Conservation (phyloP, 2,113 vertebrate species). For the Rhynchopsitta pachyrhyncha region DNA sequence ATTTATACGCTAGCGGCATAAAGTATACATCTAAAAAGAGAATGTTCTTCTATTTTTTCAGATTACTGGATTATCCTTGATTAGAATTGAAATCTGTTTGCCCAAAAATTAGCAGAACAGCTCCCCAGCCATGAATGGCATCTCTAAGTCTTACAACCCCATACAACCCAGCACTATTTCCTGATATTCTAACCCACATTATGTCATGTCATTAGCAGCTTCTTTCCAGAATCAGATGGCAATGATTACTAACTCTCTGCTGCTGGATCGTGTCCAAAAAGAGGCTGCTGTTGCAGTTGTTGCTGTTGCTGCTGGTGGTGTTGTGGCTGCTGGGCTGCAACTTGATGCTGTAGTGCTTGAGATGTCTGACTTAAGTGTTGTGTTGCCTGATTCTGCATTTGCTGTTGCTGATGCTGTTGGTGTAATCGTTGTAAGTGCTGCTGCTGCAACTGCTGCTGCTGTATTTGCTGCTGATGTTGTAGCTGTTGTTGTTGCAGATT, state of each 20-base stretch:
- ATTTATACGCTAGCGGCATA: background rate
- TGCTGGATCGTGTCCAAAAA: slow-evolving; percentile 91
- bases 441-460: slow-evolving; percentile 80
- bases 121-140: background rate
- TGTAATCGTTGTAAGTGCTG: slow-evolving; percentile 74
- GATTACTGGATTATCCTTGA: background rate
- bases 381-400: slow-evolving; percentile 70
- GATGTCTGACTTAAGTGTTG: slow-evolving; percentile 65
- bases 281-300: slow-evolving; percentile 77
- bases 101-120: background rate
- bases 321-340: slow-evolving; percentile 75
- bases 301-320: slow-evolving; percentile 69
- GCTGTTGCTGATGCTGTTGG: slow-evolving; percentile 74
- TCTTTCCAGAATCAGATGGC: background rate
- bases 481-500: slow-evolving; percentile 79
- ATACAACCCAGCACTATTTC: background rate
- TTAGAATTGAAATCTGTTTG: background rate
- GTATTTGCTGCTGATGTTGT: slow-evolving; percentile 71
- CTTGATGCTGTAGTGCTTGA: slow-evolving; percentile 77
- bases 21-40: background rate
- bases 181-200: background rate
- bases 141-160: background rate
- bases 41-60: background rate
- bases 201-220: background rate
- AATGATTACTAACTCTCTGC: slow-evolving; percentile 85